These are phyloP conservation scores for Tadarida brasiliensis DNA, from an alignment of 2,797 vertebrate genomes.

Conservation along the genomic window DNA sequence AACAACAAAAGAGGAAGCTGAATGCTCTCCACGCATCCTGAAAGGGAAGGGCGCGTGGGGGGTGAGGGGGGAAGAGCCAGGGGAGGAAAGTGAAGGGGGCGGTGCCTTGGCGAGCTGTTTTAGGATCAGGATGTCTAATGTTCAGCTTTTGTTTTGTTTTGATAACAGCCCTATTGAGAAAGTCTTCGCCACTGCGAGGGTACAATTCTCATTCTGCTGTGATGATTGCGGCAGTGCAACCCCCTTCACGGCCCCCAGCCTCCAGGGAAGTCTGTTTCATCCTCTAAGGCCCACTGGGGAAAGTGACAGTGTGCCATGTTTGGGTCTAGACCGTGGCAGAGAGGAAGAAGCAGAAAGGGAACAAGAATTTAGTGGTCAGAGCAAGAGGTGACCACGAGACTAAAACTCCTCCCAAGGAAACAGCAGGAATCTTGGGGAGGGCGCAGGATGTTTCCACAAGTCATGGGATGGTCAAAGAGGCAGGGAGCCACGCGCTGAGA, in stretches of 20 bases:
- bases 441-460: background rate
- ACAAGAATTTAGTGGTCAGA: background rate
- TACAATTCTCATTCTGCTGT: background rate
- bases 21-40: background rate
- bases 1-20: background rate
- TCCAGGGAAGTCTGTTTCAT: background rate
- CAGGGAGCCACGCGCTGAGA: background rate
- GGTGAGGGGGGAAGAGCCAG: background rate
- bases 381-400: background rate
- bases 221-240: background rate
- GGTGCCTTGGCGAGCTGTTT: background rate
- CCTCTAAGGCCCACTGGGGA: background rate
- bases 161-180: slow-evolving; percentile 9
- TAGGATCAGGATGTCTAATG: background rate
- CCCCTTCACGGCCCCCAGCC: background rate
- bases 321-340: background rate
- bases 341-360: background rate
- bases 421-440: background rate
- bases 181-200: background rate
- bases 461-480: background rate
- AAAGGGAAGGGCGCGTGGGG: background rate
- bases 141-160: background rate
- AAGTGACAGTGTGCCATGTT: fast-evolving
- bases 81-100: background rate
- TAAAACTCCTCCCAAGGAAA: background rate